A percentile compares a stretch with the other conserved stretches of the same genome.
Evolutionary conservation across 2,113 vertebrate genomes (phyloP).

Genomic region (Charina bottae): DNA sequence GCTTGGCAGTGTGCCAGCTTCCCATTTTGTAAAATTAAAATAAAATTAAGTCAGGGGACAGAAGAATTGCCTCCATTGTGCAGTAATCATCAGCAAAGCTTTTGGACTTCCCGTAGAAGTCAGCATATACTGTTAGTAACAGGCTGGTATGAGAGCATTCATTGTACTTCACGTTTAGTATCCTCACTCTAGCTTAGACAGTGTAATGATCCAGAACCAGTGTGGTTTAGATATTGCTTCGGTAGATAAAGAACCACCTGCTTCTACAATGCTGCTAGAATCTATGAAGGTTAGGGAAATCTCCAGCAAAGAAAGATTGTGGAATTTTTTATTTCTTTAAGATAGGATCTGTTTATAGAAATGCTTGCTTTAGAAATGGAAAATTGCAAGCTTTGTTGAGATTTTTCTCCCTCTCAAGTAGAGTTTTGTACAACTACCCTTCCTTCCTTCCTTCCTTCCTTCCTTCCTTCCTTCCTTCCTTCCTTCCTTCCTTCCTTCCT

Average conservation of each 20-base stretch:
- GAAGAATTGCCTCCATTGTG: no score
- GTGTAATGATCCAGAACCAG: background rate
- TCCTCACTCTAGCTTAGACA: background rate
- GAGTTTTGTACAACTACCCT: background rate
- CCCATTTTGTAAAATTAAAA: no score
- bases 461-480: background rate
- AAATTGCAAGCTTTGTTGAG: background rate
- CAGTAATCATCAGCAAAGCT: no score
- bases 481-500: background rate
- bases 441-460: background rate
- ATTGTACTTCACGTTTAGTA: no score
- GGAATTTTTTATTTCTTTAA: background rate
- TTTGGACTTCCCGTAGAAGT: no score
- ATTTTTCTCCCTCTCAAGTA: background rate
- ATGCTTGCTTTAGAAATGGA: background rate
- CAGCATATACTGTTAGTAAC: no score
- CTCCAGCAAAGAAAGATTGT: background rate
- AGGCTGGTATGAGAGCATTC: no score
- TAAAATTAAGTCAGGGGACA: no score
- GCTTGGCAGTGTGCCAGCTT: background rate
- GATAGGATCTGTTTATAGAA: background rate
- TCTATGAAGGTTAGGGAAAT: background rate
- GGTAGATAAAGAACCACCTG: background rate
- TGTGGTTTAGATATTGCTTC: background rate
- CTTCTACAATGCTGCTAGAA: background rate